Percentiles rank a stretch among this genome's conserved stretches.
phyloP scores from a whole-genome alignment of 2,113 vertebrate species.

The Triplophysa dalaica region DNA sequence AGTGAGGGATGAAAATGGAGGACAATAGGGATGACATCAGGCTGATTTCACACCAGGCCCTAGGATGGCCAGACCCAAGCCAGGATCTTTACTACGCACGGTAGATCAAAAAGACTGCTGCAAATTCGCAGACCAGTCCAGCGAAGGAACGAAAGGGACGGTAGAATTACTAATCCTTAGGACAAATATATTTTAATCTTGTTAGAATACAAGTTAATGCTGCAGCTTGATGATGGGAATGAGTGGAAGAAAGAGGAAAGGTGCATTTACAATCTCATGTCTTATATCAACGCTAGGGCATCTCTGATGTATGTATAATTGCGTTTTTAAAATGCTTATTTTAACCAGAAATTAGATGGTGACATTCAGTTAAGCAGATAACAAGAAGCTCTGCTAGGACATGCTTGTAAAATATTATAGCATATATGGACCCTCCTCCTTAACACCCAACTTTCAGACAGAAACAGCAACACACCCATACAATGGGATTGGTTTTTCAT shows the following conservation, averaged over 20 bases:
- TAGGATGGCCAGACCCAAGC: constrained; percentile 92
- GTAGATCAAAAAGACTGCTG: constrained; percentile 96
- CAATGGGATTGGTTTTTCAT: constrained; percentile 64
- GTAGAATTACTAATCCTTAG: constrained; percentile 99
- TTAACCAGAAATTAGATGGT: too few species aligned
- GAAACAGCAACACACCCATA: constrained; percentile 60
- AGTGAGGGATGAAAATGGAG: constrained; percentile 95
- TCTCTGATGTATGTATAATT: not conserved
- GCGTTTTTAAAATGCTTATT: too few species aligned
- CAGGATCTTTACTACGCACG: constrained; percentile 89
- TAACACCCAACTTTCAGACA: constrained; percentile 43
- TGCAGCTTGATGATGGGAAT: constrained; percentile 92
- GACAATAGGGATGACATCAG: constrained; percentile 98
- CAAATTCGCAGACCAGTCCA: constrained; percentile 72
- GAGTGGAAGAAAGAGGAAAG: constrained; percentile 79
- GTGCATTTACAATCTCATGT: constrained; percentile 87
- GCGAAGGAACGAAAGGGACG: constrained; percentile 86
- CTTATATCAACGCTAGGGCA: constrained; percentile 75
- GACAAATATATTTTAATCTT: constrained; percentile 99
- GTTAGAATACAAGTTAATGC: constrained; percentile 99
- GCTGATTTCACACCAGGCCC: constrained; percentile 99
- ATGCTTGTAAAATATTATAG: not conserved
- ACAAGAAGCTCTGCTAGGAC: not conserved
- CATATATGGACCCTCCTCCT: not conserved
- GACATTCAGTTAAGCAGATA: too few species aligned